A percentile compares a stretch with the other conserved stretches of the same genome.
Conservation (phyloP, 2,797 vertebrate species). For the Balearica regulorum region DNA sequence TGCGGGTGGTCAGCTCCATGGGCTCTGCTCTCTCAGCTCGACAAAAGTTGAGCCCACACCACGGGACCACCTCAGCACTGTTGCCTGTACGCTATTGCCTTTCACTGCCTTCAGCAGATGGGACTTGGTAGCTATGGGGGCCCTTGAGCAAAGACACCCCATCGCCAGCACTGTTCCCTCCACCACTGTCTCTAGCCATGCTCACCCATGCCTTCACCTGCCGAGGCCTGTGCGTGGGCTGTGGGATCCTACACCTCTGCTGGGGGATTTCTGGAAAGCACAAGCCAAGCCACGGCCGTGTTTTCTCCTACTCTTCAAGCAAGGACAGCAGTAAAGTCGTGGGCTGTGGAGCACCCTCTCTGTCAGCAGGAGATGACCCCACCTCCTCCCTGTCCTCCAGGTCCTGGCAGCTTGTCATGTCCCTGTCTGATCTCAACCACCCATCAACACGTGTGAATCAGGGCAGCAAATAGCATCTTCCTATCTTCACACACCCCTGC, state of each 20-base stretch:
- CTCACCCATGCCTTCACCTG: neutral
- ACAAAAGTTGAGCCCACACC: accelerated
- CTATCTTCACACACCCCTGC: neutral
- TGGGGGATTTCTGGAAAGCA: neutral
- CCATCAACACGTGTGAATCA: neutral
- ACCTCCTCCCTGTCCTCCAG: neutral
- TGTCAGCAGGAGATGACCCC: neutral
- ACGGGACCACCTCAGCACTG: neutral
- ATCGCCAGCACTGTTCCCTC: neutral
- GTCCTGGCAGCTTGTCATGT: neutral
- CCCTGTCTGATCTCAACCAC: neutral
- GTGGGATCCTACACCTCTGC: neutral
- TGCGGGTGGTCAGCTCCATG: neutral
- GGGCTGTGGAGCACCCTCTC: neutral
- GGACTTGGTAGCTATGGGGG: neutral
- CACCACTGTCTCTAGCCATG: neutral
- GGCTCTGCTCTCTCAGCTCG: neutral
- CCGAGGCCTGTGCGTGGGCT: neutral
- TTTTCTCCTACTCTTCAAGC: neutral
- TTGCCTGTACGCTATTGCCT: neutral
- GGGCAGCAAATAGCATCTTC: neutral
- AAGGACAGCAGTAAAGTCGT: neutral
- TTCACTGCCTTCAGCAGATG: neutral
- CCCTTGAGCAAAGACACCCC: neutral
- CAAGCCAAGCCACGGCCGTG: neutral